A percentile compares a stretch with the other conserved stretches of the same genome.
phyloP scores from a whole-genome alignment of 2,888 invertebrate genomes.

The Altica lythri region DNA sequence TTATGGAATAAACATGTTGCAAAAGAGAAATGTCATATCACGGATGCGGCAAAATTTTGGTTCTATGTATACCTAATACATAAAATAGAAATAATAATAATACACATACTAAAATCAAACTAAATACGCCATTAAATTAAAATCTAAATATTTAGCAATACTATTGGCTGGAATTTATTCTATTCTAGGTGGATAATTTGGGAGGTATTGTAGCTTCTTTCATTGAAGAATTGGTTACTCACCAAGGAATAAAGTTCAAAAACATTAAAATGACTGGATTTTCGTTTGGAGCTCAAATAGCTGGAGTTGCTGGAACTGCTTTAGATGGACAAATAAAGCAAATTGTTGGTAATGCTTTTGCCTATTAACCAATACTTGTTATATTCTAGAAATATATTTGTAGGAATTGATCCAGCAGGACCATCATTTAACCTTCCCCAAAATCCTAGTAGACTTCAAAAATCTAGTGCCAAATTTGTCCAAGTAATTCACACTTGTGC shows the following conservation, averaged over 20 bases:
- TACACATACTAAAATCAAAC: too few species aligned
- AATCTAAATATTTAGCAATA: too few species aligned
- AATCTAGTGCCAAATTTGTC: conserved; percentile 13
- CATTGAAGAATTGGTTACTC: too few species aligned
- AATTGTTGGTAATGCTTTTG: not conserved
- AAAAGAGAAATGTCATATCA: too few species aligned
- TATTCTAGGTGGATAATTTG: too few species aligned
- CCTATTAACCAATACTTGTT: not conserved
- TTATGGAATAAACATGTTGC: too few species aligned
- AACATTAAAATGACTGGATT: not conserved
- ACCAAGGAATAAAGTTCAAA: conserved; percentile 2
- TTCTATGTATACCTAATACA: too few species aligned
- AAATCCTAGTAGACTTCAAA: not conserved
- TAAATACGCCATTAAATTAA: too few species aligned
- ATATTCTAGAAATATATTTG: not conserved
- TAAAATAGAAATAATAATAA: too few species aligned
- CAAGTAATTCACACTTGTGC: conserved; percentile 13
- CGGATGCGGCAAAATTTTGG: too few species aligned
- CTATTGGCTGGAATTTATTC: too few species aligned
- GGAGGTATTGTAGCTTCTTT: too few species aligned
- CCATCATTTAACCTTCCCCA: not conserved
- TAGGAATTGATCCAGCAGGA: conserved; percentile 11
- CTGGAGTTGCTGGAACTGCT: conserved; percentile 1
- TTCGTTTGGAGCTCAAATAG: conserved; percentile 9
- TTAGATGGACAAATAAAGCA: not conserved